Conservation (phyloP, 2,113 vertebrate genomes). For the Stigmatopora nigra region DNA sequence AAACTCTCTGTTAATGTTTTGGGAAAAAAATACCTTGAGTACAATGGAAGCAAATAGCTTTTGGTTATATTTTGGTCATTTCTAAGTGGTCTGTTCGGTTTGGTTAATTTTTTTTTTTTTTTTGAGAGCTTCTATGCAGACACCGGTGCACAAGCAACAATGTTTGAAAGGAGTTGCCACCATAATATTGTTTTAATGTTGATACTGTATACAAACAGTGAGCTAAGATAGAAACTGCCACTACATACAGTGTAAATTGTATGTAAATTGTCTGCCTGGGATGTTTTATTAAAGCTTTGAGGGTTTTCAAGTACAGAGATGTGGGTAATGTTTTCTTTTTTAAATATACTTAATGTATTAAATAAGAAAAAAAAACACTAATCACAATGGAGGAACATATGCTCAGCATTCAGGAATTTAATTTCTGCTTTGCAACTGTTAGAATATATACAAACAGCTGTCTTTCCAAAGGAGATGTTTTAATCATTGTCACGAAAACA, state of each 20-base stretch:
- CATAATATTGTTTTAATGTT: constrained; percentile 20
- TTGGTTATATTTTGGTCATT: constrained; percentile 71
- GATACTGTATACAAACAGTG: constrained; percentile 19
- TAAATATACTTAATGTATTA: no score
- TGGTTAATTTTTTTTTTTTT: no score
- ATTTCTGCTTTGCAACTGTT: constrained; percentile 57
- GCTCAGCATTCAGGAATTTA: constrained; percentile 48
- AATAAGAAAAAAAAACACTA: constrained; percentile 30
- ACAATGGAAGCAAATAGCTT: constrained; percentile 44
- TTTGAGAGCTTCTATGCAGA: constrained; percentile 52
- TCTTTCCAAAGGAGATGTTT: constrained; percentile 42
- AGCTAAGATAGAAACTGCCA: constrained; percentile 39
- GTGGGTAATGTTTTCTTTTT: constrained; percentile 15
- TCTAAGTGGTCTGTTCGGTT: constrained; percentile 44
- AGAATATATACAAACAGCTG: constrained; percentile 42
- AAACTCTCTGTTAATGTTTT: constrained; percentile 11
- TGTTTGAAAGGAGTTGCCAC: constrained; percentile 50
- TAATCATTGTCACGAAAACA: constrained; percentile 50
- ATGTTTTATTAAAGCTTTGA: constrained; percentile 73
- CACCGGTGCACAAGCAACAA: constrained; percentile 42
- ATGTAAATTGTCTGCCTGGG: constrained; percentile 46
- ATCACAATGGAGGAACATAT: constrained; percentile 30
- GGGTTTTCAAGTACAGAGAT: constrained; percentile 68
- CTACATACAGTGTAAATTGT: constrained; percentile 41
- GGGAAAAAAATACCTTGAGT: constrained; percentile 30